Evolutionary conservation across 2,888 invertebrate species (phyloP).

Genomic region (Seira ritae): DNA sequence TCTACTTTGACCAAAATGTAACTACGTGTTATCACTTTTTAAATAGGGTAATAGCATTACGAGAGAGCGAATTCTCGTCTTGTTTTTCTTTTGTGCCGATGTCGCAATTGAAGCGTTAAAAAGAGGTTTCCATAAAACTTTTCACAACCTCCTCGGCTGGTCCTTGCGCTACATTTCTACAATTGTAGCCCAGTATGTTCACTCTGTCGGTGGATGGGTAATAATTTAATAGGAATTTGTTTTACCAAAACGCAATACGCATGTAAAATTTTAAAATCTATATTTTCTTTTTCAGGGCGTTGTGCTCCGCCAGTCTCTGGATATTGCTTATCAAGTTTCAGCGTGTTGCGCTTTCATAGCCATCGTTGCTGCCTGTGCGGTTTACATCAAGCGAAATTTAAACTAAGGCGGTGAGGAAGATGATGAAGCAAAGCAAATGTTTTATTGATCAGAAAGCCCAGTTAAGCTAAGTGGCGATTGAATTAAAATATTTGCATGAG

Average conservation of each 20-base stretch:
- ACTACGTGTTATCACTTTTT: no score
- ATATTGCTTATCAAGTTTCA: slow-evolving; percentile 66
- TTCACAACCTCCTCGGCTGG: slow-evolving; percentile 80
- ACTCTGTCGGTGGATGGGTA: slow-evolving; percentile 80
- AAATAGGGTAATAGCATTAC: slow-evolving; percentile 79
- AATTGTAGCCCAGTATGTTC: slow-evolving; percentile 79
- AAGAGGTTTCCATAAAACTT: slow-evolving; percentile 77
- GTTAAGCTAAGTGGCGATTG: no score
- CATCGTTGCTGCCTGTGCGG: slow-evolving; percentile 66
- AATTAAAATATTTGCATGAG: no score
- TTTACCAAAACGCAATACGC: slow-evolving; percentile 14
- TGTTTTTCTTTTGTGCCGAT: slow-evolving; percentile 80
- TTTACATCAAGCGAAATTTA: slow-evolving; percentile 68
- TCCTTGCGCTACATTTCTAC: slow-evolving; percentile 79
- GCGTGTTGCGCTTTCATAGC: slow-evolving; percentile 70
- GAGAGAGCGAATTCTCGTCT: slow-evolving; percentile 79
- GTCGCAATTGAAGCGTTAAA: slow-evolving; percentile 77
- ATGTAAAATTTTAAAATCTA: neutral
- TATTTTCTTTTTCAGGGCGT: slow-evolving; percentile 54
- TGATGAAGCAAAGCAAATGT: no score
- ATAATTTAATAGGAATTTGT: neutral
- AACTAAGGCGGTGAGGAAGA: slow-evolving; percentile 16
- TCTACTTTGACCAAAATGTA: no score
- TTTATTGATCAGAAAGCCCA: no score
- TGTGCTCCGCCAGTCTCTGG: slow-evolving; percentile 68